Conservation (phyloP, 1,140 invertebrate genomes). For the Propsilocerus akamusi region DNA sequence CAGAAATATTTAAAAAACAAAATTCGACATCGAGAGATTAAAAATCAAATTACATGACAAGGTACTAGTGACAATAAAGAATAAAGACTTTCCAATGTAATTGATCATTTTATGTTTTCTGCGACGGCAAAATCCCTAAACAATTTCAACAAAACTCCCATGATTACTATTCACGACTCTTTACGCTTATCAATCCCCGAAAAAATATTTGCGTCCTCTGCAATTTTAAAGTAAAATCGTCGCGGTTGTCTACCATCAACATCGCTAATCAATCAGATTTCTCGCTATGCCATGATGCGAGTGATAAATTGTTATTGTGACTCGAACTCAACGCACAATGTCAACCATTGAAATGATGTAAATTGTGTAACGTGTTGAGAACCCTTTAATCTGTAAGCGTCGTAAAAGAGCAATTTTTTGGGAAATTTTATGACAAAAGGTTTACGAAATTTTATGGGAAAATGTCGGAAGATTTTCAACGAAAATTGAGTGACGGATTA, state of each 20-base stretch:
- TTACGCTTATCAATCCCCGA: background rate
- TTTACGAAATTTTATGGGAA: background rate
- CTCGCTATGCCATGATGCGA: background rate
- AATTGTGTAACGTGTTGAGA: background rate
- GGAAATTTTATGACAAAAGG: background rate
- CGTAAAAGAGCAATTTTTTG: background rate
- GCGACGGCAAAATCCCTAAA: background rate
- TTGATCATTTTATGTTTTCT: background rate
- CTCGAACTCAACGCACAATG: background rate
- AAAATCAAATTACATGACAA: constrained; percentile 4
- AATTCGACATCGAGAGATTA: background rate
- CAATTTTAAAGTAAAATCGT: background rate
- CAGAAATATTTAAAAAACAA: background rate
- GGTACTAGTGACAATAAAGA: background rate
- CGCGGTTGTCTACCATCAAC: background rate
- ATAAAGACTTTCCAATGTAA: too few relatives aligned
- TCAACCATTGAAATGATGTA: background rate
- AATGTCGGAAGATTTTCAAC: background rate
- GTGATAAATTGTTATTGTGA: constrained; percentile 1
- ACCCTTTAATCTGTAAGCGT: background rate
- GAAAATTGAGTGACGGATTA: background rate
- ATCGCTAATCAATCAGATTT: constrained; percentile 1
- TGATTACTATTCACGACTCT: background rate
- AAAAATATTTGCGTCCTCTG: background rate
- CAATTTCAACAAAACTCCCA: background rate